A percentile compares a stretch with the other conserved stretches of the same genome.
These are phyloP conservation scores for Ophion ventricosus DNA, from an alignment of 2,888 invertebrate species.

Conservation along the genomic window DNA sequence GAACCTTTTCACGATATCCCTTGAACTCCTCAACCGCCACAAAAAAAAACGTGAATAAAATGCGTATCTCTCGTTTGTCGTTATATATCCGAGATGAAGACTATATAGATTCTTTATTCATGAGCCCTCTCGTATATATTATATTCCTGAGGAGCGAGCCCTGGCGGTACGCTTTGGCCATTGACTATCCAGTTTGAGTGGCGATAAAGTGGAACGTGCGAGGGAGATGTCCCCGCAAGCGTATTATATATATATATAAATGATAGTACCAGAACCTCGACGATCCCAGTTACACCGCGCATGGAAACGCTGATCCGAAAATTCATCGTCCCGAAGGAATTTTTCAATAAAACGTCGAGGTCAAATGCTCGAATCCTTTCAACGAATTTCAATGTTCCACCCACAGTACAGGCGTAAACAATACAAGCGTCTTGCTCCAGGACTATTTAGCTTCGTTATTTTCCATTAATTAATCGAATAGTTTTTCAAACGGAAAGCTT, in stretches of 20 bases:
- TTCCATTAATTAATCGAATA: not conserved
- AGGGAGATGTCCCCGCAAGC: conserved; percentile 26
- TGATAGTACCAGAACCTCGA: conserved; percentile 12
- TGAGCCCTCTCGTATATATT: conserved; percentile 18
- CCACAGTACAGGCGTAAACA: conserved; percentile 19
- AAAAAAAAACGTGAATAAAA: conserved; percentile 43
- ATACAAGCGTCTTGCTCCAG: not conserved
- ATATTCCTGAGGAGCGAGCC: conserved; percentile 14
- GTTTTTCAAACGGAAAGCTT: not conserved
- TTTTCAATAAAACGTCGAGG: conserved; percentile 49
- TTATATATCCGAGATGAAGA: conserved; percentile 21
- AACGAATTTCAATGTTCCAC: conserved; percentile 34
- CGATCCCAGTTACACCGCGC: conserved; percentile 21
- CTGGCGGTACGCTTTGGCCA: conserved; percentile 49
- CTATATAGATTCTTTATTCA: conserved; percentile 14
- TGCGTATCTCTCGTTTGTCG: conserved; percentile 49
- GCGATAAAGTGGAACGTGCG: conserved; percentile 61
- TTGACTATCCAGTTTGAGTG: conserved; percentile 61
- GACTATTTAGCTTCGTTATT: not conserved
- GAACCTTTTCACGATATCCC: conserved; percentile 1
- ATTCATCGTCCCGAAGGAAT: conserved; percentile 50
- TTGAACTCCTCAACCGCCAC: conserved; percentile 21
- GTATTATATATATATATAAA: conserved; percentile 17
- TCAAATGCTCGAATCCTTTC: conserved; percentile 15
- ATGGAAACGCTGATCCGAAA: conserved; percentile 56